A percentile compares a stretch with the other conserved stretches of the same genome.
Evolutionary conservation across 2,888 invertebrate species (phyloP).

Genomic region (Caenorhabditis sulstoni): DNA sequence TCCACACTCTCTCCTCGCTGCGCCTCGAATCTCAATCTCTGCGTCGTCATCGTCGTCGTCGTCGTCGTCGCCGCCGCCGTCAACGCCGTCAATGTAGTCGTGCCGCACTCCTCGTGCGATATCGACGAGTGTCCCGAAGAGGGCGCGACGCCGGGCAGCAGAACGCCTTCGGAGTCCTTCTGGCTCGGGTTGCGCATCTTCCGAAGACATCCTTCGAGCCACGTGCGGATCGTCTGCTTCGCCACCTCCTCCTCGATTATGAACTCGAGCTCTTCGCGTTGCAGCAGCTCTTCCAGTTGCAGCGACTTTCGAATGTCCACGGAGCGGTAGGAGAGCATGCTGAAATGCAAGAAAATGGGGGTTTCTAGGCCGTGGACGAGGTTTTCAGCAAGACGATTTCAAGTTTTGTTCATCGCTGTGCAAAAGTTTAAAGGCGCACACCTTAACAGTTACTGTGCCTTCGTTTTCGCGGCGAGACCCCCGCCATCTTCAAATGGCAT

Average conservation of each 20-base stretch:
- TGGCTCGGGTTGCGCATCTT: slow-evolving; percentile 86
- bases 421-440: no score
- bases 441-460: no score
- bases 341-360: slow-evolving; percentile 81
- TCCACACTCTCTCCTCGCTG: slow-evolving; percentile 35
- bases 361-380: no score
- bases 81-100: neutral
- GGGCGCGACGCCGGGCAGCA: slow-evolving; percentile 16
- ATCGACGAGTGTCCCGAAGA: slow-evolving; percentile 46
- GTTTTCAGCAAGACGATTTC: no score
- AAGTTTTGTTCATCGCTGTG: no score
- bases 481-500: neutral
- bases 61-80: neutral
- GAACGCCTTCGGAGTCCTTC: slow-evolving; percentile 41
- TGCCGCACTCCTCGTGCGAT: slow-evolving; percentile 29
- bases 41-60: neutral
- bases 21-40: slow-evolving; percentile 39
- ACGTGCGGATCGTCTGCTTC: slow-evolving; percentile 97
- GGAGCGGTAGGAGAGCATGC: slow-evolving; percentile 94
- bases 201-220: slow-evolving; percentile 97
- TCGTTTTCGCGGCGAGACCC: no score
- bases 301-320: slow-evolving; percentile 97
- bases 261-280: slow-evolving; percentile 98
- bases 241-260: slow-evolving; percentile 93
- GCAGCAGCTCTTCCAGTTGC: slow-evolving; percentile 96